These are phyloP conservation scores for Manis pentadactyla DNA, from an alignment of 2,797 vertebrate species.

Conservation along the genomic window DNA sequence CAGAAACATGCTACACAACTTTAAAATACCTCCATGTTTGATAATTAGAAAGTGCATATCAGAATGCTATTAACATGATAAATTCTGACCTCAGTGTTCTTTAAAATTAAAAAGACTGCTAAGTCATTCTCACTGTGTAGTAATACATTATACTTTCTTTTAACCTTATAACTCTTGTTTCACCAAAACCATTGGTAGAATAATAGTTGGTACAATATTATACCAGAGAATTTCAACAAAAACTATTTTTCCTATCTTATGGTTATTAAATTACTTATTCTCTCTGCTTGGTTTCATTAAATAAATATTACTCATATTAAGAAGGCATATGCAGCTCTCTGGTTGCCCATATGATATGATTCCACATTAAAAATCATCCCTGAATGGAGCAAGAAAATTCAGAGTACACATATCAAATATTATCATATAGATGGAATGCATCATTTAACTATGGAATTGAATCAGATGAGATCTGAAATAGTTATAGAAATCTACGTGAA, in stretches of 20 bases:
- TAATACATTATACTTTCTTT: background rate
- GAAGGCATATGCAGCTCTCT: background rate
- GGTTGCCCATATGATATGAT: background rate
- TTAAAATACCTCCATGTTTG: background rate
- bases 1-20: background rate
- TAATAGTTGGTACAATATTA: background rate
- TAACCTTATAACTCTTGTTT: background rate
- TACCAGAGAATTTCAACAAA: background rate
- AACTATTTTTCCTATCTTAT: background rate
- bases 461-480: conserved; percentile 24
- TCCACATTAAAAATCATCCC: background rate
- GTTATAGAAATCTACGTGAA: background rate
- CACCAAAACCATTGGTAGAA: background rate
- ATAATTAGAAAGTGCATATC: conserved; percentile 5
- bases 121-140: background rate
- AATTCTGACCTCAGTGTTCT: background rate
- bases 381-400: conserved; percentile 15
- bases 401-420: background rate
- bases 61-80: background rate
- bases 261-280: background rate
- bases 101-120: background rate
- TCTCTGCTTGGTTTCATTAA: conserved; percentile 29
- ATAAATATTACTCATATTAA: conserved; percentile 17
- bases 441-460: background rate
- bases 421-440: background rate